Evolutionary conservation across 2,113 vertebrate genomes (phyloP), one percentile per base, ranked within the genome.

Genomic region (Pantherophis guttatus): DNA sequence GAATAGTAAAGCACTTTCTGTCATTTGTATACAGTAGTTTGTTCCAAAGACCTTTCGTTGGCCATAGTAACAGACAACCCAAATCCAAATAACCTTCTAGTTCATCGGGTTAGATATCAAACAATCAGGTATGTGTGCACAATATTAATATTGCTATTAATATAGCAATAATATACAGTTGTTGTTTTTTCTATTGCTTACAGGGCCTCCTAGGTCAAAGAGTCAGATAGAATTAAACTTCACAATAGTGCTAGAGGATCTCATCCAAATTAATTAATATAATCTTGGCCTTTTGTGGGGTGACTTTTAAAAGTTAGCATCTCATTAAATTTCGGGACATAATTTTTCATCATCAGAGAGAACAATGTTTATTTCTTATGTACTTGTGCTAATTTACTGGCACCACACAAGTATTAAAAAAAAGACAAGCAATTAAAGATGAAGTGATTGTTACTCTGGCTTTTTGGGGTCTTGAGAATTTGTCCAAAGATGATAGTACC

Each of bases 41-140:
- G 70, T 93, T 95, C 89, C 95, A 95, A 96, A 94, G 70, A 48
- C 62, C 91, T 29, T 85, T 92, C 81, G 92, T 90, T 94, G 90
- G 95, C 54, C 48, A 59, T 12, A 52, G 19, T 3, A 2, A 94
- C 8, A 55, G 93, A 17, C 87, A 93, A 57, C 88, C n/a, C 33
- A 95, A 93, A 91, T 95, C 29, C 12, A 44, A 95, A 89, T 0
- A 3, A 44, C 87, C 58, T 91, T 86, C 12, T 58, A 92, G 0
- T 94, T 39, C 86, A 33, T 53, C 58, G 21, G 26, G 92, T 87
- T 26, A 86, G 86, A 57, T 26, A 9, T 92, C 93, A 81, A 94
- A 90, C 92, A 5, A 65, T 55, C 26, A 65, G 33, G 21, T 86
- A 70, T 5, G 50, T 91, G 44, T 50, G 91, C 5, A 1, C 0